These are phyloP conservation scores for Carabus problematicus DNA, from an alignment of 2,888 invertebrate species.

Conservation along the genomic window DNA sequence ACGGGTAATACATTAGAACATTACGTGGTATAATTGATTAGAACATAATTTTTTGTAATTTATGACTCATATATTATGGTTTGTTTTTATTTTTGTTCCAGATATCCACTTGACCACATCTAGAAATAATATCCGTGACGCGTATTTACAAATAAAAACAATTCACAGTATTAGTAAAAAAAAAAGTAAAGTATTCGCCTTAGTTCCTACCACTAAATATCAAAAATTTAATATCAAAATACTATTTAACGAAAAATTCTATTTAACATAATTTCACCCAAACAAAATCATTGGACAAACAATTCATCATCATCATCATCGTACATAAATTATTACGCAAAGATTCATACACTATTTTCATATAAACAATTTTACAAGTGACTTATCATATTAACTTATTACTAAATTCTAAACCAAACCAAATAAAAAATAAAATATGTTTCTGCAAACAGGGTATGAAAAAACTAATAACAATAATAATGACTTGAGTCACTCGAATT, in stretches of 20 bases:
- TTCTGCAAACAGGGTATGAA: conserved; percentile 56
- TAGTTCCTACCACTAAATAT: conserved; percentile 48
- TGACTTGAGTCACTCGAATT: conserved; percentile 46
- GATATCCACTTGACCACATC: conserved; percentile 47
- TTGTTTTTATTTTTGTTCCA: conserved; percentile 46
- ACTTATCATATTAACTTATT: conserved; percentile 14
- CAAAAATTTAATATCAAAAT: conserved; percentile 37
- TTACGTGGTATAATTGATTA: too few species aligned
- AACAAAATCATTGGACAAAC: conserved; percentile 29
- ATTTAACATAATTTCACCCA: conserved; percentile 21
- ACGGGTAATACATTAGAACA: too few species aligned
- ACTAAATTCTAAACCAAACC: conserved; percentile 2
- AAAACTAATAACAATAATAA: conserved; percentile 55
- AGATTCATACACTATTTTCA: conserved; percentile 32
- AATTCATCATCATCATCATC: conserved; percentile 5
- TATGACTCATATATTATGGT: too few species aligned
- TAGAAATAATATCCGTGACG: conserved; percentile 29
- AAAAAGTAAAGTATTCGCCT: conserved; percentile 54
- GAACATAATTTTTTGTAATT: too few species aligned
- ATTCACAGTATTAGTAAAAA: conserved; percentile 51
- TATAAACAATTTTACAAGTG: conserved; percentile 29
- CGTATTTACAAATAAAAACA: conserved; percentile 48
- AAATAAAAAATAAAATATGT: conserved; percentile 48
- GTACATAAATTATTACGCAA: too few species aligned
- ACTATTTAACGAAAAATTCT: conserved; percentile 27